Evolutionary conservation across 2,113 vertebrate species (phyloP).

Genomic region (Atlantisia rogersi): DNA sequence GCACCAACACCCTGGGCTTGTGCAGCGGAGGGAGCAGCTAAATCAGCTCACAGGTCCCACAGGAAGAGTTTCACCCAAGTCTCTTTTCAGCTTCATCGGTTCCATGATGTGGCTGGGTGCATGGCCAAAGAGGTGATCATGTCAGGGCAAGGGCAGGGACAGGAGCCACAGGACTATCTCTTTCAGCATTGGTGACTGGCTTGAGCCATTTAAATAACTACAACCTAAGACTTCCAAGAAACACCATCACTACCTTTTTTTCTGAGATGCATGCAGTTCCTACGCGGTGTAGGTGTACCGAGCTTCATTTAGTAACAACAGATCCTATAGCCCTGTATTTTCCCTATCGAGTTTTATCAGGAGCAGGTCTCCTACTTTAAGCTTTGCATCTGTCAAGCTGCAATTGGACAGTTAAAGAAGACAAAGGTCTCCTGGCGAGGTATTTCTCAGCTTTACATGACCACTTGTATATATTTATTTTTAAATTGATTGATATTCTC

Average conservation of each 20-base stretch:
- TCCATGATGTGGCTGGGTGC: rapidly evolving
- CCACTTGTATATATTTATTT: conserved; percentile 15
- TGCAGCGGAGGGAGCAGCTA: neutral
- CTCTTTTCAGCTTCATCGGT: neutral
- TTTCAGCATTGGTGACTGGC: neutral
- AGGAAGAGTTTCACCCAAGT: neutral
- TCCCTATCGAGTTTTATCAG: neutral
- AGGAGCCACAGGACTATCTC: neutral
- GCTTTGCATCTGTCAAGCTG: neutral
- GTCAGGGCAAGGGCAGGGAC: neutral
- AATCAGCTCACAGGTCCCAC: neutral
- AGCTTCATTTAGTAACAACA: neutral
- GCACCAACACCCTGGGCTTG: neutral
- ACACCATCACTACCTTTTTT: neutral
- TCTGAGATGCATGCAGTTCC: neutral
- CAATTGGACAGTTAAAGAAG: neutral
- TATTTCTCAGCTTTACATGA: neutral
- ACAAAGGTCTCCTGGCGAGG: neutral
- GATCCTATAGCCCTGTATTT: neutral
- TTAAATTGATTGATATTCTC: conserved; percentile 34
- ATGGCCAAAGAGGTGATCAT: neutral
- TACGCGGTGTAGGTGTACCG: neutral
- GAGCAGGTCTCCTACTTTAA: neutral
- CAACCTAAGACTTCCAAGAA: neutral
- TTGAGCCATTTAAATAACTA: neutral